These are phyloP conservation scores for Hipparchia semele DNA, from an alignment of 2,888 invertebrate genomes.

Conservation along the genomic window DNA sequence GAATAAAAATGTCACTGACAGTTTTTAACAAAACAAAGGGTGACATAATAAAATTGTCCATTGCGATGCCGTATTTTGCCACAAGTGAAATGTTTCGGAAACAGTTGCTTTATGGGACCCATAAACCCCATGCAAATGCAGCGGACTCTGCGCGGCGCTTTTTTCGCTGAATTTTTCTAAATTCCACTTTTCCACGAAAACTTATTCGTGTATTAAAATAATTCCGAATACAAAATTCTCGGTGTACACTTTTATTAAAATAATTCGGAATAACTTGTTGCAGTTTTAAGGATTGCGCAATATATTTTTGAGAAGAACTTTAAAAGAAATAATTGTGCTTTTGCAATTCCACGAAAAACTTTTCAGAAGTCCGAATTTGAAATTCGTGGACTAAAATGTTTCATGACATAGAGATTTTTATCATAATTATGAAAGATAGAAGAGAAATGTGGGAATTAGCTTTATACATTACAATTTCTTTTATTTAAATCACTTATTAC, in stretches of 20 bases:
- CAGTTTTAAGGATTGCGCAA: background rate
- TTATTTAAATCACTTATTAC: too few species aligned
- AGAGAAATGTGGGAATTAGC: too few species aligned
- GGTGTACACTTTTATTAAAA: background rate
- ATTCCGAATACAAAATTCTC: slow-evolving; percentile 6
- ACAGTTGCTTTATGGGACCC: slow-evolving; percentile 23
- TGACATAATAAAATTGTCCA: slow-evolving; percentile 15
- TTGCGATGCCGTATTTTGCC: slow-evolving; percentile 19
- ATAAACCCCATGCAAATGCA: slow-evolving; percentile 32
- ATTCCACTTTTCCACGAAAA: background rate
- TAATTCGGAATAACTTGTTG: background rate
- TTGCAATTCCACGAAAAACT: background rate
- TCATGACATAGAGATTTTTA: background rate
- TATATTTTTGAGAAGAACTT: background rate
- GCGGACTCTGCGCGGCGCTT: slow-evolving; percentile 2
- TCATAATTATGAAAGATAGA: background rate
- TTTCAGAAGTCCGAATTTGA: background rate
- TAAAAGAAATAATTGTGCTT: background rate
- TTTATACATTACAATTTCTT: too few species aligned
- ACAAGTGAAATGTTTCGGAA: slow-evolving; percentile 34
- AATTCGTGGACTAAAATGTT: background rate
- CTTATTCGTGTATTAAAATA: slow-evolving; percentile 7
- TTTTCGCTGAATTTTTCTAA: slow-evolving; percentile 3
- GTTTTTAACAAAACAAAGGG: slow-evolving; percentile 23
- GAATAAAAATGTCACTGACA: slow-evolving; percentile 6